Percentiles rank a stretch among this genome's conserved stretches.
These are phyloP conservation scores for Amphipyra tragopoginis DNA, from an alignment of 2,888 invertebrate species.

Conservation along the genomic window DNA sequence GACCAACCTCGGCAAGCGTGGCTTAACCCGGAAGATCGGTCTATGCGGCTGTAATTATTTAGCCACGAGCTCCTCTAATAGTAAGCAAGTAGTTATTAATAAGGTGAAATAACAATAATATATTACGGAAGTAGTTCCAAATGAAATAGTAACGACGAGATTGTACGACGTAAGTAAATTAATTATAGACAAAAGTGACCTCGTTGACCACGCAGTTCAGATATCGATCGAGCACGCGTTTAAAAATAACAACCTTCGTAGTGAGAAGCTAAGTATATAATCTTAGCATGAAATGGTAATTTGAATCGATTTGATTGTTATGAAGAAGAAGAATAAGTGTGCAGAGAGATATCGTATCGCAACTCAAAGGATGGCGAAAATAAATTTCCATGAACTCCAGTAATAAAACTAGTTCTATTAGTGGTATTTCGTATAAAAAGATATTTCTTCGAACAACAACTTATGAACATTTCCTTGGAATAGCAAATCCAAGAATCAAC, in stretches of 20 bases:
- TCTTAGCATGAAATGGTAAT: slow-evolving; percentile 5
- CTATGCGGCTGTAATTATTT: no score
- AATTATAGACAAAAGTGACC: slow-evolving; percentile 57
- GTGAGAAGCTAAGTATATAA: slow-evolving; percentile 15
- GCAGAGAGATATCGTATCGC: not conserved
- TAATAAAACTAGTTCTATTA: no score
- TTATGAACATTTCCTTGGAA: no score
- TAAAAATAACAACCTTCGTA: slow-evolving; percentile 25
- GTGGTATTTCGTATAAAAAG: no score
- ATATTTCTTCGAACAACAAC: no score
- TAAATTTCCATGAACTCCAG: no score
- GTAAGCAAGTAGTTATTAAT: not conserved
- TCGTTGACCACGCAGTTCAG: slow-evolving; percentile 48
- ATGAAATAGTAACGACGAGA: slow-evolving; percentile 37
- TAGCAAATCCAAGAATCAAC: no score
- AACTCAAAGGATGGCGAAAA: no score
- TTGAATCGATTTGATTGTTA: not conserved
- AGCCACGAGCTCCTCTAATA: no score
- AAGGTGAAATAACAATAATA: not conserved
- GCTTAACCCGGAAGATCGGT: no score
- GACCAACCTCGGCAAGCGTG: no score
- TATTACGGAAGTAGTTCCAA: slow-evolving; percentile 21
- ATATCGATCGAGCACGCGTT: slow-evolving; percentile 49
- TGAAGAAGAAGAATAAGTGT: not conserved
- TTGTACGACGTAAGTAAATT: slow-evolving; percentile 56